These are phyloP conservation scores for Cacatua alba DNA, from an alignment of 2,113 vertebrate genomes.

Conservation along the genomic window DNA sequence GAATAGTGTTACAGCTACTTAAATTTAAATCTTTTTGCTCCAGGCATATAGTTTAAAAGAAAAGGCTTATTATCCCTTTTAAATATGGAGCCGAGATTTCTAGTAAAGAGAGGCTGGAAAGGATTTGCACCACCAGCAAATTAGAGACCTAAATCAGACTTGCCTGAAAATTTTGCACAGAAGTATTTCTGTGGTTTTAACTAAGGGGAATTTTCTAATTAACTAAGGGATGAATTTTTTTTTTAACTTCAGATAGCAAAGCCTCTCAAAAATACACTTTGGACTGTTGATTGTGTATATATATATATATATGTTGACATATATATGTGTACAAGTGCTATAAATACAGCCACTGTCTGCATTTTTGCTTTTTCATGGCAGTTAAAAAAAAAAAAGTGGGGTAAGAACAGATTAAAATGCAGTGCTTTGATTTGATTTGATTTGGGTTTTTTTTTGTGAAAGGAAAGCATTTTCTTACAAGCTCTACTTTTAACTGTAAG, in stretches of 20 bases:
- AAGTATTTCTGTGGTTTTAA: not conserved
- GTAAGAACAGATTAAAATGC: not conserved
- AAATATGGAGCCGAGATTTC: not conserved
- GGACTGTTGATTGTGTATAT: not conserved
- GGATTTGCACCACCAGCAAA: not conserved
- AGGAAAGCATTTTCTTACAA: not conserved
- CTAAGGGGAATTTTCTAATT: not conserved
- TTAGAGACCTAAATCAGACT: conserved; percentile 18
- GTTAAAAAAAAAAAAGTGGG: not conserved
- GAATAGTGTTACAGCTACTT: not conserved
- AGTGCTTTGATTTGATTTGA: not conserved
- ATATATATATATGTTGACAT: not conserved
- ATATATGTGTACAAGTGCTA: not conserved
- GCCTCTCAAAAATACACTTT: not conserved
- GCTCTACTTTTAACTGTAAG: not conserved
- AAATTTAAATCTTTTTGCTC: not conserved
- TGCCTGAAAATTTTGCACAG: not conserved
- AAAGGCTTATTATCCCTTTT: not conserved
- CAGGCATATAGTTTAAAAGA: not conserved
- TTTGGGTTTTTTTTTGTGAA: not conserved
- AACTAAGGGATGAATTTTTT: not conserved
- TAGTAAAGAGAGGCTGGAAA: not conserved
- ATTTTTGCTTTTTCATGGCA: not conserved
- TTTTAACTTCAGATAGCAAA: not conserved
- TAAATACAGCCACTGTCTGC: not conserved